A percentile compares a stretch with the other conserved stretches of the same genome.
Evolutionary conservation across 2,888 invertebrate species (phyloP).

Genomic region (Lycaena phlaeas): DNA sequence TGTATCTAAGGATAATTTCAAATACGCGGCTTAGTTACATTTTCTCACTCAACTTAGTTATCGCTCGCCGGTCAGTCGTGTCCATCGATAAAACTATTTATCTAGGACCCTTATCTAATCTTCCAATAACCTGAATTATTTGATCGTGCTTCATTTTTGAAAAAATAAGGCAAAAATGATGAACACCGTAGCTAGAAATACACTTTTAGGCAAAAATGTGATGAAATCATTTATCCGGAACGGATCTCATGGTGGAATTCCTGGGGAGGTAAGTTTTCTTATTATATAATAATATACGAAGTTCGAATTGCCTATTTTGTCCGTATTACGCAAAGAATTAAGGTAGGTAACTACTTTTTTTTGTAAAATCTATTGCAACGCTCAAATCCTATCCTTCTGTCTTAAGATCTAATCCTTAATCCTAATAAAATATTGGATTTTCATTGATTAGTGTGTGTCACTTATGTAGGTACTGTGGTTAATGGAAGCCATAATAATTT

Average conservation of each 20-base stretch:
- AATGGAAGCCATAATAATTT: no score
- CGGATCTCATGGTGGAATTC: slow-evolving; percentile 52
- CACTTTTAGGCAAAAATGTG: slow-evolving; percentile 47
- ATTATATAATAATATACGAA: no score
- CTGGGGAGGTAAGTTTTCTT: slow-evolving; percentile 55
- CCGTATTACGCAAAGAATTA: no score
- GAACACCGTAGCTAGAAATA: slow-evolving; percentile 51
- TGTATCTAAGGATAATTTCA: not conserved
- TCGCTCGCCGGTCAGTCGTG: slow-evolving; percentile 28
- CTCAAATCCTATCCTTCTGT: no score
- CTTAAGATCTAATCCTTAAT: no score
- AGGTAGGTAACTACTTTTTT: no score
- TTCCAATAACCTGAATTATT: slow-evolving; percentile 19
- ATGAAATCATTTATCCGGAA: slow-evolving; percentile 47
- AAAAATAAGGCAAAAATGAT: slow-evolving; percentile 41
- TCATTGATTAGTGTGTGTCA: no score
- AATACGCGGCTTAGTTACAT: slow-evolving; percentile 9
- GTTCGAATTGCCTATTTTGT: not conserved
- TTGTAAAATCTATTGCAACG: no score
- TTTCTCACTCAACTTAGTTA: slow-evolving; percentile 19
- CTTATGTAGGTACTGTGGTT: no score
- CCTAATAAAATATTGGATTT: no score
- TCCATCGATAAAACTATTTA: slow-evolving; percentile 15
- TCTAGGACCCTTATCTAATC: slow-evolving; percentile 40
- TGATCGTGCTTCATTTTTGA: slow-evolving; percentile 11